Evolutionary conservation across 1,140 invertebrate genomes (phyloP).

Genomic region (Littorina saxatilis): DNA sequence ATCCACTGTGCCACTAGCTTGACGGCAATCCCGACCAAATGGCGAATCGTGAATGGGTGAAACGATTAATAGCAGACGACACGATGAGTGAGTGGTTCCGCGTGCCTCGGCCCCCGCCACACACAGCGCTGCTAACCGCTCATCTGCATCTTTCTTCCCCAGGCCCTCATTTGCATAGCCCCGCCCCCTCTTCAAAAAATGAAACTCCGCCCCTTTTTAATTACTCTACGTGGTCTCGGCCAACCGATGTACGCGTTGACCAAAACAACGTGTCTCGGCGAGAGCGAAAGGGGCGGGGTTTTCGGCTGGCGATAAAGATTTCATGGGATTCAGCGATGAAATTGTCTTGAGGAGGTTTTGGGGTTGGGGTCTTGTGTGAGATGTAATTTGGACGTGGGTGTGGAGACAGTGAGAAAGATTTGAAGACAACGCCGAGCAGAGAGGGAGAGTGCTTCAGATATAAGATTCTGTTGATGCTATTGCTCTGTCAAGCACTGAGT

Average conservation of each 20-base stretch:
- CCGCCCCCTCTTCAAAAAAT: not conserved
- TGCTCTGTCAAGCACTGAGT: too few species aligned
- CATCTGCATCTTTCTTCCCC: not conserved
- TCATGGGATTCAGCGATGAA: not conserved
- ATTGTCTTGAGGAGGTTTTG: not conserved
- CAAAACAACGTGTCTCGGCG: not conserved
- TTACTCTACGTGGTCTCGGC: not conserved
- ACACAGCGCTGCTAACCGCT: conserved; percentile 18
- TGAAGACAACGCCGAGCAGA: not conserved
- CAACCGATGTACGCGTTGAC: not conserved
- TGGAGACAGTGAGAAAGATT: not conserved
- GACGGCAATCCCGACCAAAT: not conserved
- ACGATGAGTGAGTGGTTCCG: conserved; percentile 37
- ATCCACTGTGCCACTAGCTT: not conserved
- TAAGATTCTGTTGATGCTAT: too few species aligned
- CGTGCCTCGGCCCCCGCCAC: conserved; percentile 31
- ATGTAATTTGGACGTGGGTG: too few species aligned
- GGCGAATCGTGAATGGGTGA: conserved; percentile 13
- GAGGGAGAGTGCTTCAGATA: not conserved
- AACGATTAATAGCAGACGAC: conserved; percentile 38
- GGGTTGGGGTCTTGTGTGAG: too few species aligned
- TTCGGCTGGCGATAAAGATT: conserved; percentile 1
- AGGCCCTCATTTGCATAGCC: not conserved
- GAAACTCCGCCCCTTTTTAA: conserved; percentile 23
- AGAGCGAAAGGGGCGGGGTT: conserved; percentile 11